Percentiles rank a stretch among this genome's conserved stretches.
Evolutionary conservation across 2,888 invertebrate species (phyloP).

Genomic region (Alviniconcha strummeri): DNA sequence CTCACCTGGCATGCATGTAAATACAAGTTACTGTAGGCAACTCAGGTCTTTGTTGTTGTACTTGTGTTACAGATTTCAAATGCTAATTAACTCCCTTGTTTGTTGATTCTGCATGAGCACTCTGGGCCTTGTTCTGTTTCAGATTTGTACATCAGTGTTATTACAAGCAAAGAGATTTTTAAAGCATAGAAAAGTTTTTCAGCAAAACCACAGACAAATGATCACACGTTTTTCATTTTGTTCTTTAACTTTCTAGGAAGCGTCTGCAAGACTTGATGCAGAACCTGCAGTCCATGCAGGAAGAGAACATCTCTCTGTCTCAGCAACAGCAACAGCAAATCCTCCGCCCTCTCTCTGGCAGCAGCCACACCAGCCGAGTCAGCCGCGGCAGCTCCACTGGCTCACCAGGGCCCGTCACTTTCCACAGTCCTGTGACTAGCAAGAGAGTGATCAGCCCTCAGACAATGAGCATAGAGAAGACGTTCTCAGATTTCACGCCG

Average conservation of each 20-base stretch:
- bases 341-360: constrained; percentile 39
- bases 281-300: constrained; percentile 60
- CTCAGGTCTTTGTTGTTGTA: too few species aligned
- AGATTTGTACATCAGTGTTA: too few species aligned
- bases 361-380: constrained; percentile 27
- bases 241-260: constrained; percentile 46
- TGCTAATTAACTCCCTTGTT: too few species aligned
- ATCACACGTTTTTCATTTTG: background rate
- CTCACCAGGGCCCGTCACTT: constrained; percentile 24
- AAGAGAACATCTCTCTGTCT: constrained; percentile 47
- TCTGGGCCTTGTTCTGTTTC: too few species aligned
- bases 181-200: too few species aligned
- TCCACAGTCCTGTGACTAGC: constrained; percentile 16
- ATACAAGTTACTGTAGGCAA: too few species aligned
- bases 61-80: too few species aligned
- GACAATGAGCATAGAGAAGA: constrained; percentile 6
- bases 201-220: background rate
- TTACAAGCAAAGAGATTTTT: too few species aligned
- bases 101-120: too few species aligned
- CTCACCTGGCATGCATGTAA: too few species aligned
- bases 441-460: constrained; percentile 18
- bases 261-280: constrained; percentile 60
- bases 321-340: constrained; percentile 51
- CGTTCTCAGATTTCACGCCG: constrained; percentile 4
- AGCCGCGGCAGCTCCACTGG: constrained; percentile 15